Evolutionary conservation across 2,888 invertebrate genomes (phyloP), one percentile per base, ranked within the genome.

Genomic region (Dexiosoma caninum): DNA sequence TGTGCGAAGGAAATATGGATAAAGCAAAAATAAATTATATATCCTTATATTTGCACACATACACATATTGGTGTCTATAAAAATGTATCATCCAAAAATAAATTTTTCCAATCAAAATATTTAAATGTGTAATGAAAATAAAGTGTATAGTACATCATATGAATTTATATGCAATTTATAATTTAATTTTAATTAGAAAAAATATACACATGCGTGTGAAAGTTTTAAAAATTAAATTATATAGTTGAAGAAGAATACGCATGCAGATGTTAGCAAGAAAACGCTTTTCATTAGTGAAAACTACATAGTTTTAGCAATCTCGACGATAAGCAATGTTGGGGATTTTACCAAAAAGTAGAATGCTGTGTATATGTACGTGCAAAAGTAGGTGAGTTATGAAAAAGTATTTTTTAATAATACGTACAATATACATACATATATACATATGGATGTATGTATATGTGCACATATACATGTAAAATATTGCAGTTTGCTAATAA

Each of bases 1-100:
- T 66, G 66, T 71, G 77, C 77, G 69, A 74, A 77, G 69, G 21
- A 79, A 69, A 72, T 49, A 53, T 75, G 57, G 55, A 71, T 67
- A 57, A 72, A 62, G 55, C 19, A 62, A 67, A 51, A 51, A 70
- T 35, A 66, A 53, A 21, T 78, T 74, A 67, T 67, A 72, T 8
- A 14, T 16, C 10, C 35, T 64, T 40, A 37, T 32, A 53, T 62
- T n/a, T 69, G 71, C 53, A 55, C 12, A 30, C 4, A 51, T 14
- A 2, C 27, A 53, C 21, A 37, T 8, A 6, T 23, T 21, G 1
- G 14, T 70, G 57, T 74, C 23, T 77, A 42, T 30, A 60, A 51
- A 72, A 69, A 30, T 49, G 42, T 49, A 27, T 10, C 9, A 57
- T 49, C 49, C n/a, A 42, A 46, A 51, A 40, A 70, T 66, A 40